Base-by-base conservation (phyloP, 1,140 invertebrate genomes). In the Lethocerus indicus region DNA sequence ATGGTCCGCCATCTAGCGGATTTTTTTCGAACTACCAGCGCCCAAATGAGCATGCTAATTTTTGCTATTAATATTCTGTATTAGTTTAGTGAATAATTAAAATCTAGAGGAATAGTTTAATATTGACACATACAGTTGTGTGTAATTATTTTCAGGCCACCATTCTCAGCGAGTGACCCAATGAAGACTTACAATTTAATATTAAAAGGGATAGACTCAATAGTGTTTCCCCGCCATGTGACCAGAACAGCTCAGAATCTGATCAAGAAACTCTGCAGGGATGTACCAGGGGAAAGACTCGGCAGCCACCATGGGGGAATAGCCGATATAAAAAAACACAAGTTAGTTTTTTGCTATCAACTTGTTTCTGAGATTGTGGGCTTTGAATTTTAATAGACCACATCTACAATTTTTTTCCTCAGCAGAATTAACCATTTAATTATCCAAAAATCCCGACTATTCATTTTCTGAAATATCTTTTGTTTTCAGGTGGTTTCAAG, bases 141-240 rank as follows among this genome's bases (percentile, higher is more conserved):
- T 28, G 7, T 47, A 14, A 32, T 48, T 44, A 51, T 21, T 58
- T 54, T 27, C 39, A 92, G 85, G 57, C 92, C 94, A 7, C 95
- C 94, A 0, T 98, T 97, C 66, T 78, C 86, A 37, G 88, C 82
- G 1, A 64, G 73, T 3, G 86, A 88, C 62, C 90, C 95, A 56
- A 91, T 98, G 81, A 90, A 89, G 60, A 98, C 92, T 0, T 98
- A 98, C 64, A 96, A 95, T 58, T 78, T 89, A 41, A 98, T 98
- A 54, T 63, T 86, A 23, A 88, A 88, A 60, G 92, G 89, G 2
- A 88, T 98, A 28, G 93, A 97, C 57, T 78, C 81, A 27, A 78
- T 91, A 5, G 76, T 81, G 40, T 89, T 94, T 70, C 83, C 88
- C 12, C 74, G 76, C 18, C 76, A 77, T 45, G 78, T 93, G 20